Conservation (phyloP, 1,140 invertebrate genomes). For the Sycophaga agraensis region DNA sequence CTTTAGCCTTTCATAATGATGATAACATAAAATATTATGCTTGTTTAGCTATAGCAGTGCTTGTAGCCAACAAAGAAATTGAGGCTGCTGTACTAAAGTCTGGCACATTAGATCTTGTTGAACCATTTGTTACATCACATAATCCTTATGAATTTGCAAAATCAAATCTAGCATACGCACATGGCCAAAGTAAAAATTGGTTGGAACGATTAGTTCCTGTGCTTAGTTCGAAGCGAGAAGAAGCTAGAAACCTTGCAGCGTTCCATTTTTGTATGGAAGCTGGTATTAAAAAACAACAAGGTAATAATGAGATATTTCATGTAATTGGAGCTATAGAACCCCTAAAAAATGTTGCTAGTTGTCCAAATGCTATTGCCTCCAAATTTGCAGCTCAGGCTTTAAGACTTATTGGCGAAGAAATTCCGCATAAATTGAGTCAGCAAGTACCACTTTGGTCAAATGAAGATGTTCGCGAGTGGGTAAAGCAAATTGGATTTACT, state of each 20-base stretch:
- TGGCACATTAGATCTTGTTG: slow-evolving; percentile 91
- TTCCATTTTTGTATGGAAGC: slow-evolving; percentile 99
- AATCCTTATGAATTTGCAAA: slow-evolving; percentile 94
- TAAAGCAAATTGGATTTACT: slow-evolving; percentile 94
- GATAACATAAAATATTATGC: slow-evolving; percentile 98
- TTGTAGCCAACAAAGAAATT: slow-evolving; percentile 98
- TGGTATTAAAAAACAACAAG: slow-evolving; percentile 94
- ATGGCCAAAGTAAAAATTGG: slow-evolving; percentile 97
- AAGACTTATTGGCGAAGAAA: slow-evolving; percentile 91
- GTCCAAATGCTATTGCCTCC: slow-evolving; percentile 95
- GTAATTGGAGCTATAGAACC: slow-evolving; percentile 95
- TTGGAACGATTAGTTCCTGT: slow-evolving; percentile 90
- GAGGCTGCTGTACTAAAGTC: slow-evolving; percentile 94
- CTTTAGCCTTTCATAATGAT: slow-evolving; percentile 93
- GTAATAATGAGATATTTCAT: slow-evolving; percentile 89
- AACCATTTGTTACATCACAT: slow-evolving; percentile 92
- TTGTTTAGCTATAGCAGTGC: slow-evolving; percentile 92
- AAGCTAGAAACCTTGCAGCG: slow-evolving; percentile 93
- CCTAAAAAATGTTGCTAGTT: slow-evolving; percentile 94
- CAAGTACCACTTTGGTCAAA: slow-evolving; percentile 97
- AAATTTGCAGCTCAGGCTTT: slow-evolving; percentile 96
- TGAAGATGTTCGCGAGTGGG: slow-evolving; percentile 96
- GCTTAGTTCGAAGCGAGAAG: slow-evolving; percentile 92
- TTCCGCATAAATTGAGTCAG: slow-evolving; percentile 96
- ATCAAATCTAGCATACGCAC: slow-evolving; percentile 87